Conservation (phyloP, 2,888 invertebrate genomes). For the Uloborus plumipes region DNA sequence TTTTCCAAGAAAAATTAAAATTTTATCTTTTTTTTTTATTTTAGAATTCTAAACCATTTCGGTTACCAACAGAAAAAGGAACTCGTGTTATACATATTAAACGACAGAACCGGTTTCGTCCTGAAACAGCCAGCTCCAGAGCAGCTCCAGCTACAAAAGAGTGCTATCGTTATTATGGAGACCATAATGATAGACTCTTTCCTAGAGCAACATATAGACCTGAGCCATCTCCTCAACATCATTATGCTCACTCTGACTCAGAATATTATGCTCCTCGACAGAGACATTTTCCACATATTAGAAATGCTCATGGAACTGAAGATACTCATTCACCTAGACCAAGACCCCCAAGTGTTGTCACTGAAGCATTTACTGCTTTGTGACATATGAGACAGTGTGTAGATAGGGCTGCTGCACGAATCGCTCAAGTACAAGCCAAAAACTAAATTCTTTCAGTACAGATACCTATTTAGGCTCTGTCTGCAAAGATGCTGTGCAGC, state of each 20-base stretch:
- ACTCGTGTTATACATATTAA: conserved; percentile 62
- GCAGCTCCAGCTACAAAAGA: conserved; percentile 49
- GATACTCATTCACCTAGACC: conserved; percentile 52
- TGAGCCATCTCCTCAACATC: conserved; percentile 59
- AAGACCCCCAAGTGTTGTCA: conserved; percentile 56
- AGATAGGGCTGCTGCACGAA: conserved; percentile 65
- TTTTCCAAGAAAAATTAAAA: no score
- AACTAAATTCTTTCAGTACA: conserved; percentile 37
- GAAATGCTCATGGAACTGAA: conserved; percentile 49
- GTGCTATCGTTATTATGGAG: conserved; percentile 59
- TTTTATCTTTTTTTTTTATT: conserved; percentile 10
- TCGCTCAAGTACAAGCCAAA: conserved; percentile 61
- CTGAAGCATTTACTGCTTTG: conserved; percentile 63
- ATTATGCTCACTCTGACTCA: conserved; percentile 61
- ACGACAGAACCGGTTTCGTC: conserved; percentile 52
- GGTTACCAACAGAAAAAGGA: conserved; percentile 56
- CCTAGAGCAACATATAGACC: conserved; percentile 61
- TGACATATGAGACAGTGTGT: conserved; percentile 65
- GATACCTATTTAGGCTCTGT: conserved; percentile 1
- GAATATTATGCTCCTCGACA: conserved; percentile 60
- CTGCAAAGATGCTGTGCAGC: conserved; percentile 31
- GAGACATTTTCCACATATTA: conserved; percentile 48
- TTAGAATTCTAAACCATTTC: conserved; percentile 57
- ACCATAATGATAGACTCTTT: conserved; percentile 60
- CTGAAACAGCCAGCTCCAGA: conserved; percentile 42